Evolutionary conservation across 2,888 invertebrate genomes (phyloP), one percentile per base, ranked within the genome.

Genomic region (Hanleya hanleyi): DNA sequence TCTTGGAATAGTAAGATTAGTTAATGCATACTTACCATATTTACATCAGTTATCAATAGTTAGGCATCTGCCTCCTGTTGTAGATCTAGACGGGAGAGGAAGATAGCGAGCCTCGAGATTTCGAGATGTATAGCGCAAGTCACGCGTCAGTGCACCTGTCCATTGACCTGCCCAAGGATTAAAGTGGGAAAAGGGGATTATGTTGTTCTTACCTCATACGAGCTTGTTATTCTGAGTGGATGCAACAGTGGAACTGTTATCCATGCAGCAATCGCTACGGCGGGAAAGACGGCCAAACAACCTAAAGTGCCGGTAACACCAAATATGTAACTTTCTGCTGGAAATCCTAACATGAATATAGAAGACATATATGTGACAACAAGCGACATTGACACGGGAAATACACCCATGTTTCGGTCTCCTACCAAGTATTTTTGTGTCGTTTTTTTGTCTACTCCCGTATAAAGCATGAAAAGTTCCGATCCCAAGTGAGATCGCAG

Each of bases 301-400:
- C 51, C 51, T n/a, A 51, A 7, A 7, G 22, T 22, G 7, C 7
- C 22, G 12, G 51, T 9, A n/a, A 22, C 12, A 7, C 81, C 78
- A 50, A 80, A 81, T 3, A 77, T 66, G 64, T 79, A 83, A n/a
- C 78, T 64, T 15, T 85, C 84, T 1, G 81, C 76, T 1, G 85
- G 83, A 3, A 73, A 51, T 6, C 84, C 84, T 12, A 83, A 75
- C 62, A 83, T 75, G n/a, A 81, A 77, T 38, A 85, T 81, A 9
- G 85, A 83, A 0, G 85, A 85, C 70, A 82, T 81, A 73, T 80
- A 84, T 2, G 84, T 84, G 35, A 82, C 83, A 51, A 84, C 75
- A 12, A 85, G 66, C 5, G 85, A 85, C 62, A 85, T 47, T 9
- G 83, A 76, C n/a, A 84, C 83, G 3, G 85, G 83, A n/a, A 82